Evolutionary conservation across 2,888 invertebrate species (phyloP), one percentile per base, ranked within the genome.

Genomic region (Polydrusus pterygomalis): DNA sequence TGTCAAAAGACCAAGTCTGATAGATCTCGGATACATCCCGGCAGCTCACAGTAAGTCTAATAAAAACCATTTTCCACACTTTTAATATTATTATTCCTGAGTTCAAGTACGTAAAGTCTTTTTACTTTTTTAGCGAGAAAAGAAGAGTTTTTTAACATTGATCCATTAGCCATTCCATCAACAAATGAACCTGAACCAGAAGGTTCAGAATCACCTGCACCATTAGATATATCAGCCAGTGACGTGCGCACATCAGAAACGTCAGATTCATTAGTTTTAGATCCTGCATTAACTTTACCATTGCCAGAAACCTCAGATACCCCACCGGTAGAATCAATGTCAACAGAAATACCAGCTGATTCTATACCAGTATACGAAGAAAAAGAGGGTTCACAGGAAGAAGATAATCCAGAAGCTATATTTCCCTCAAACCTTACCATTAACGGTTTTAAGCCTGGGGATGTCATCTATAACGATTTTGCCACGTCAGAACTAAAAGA

Each of bases 1-100:
- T 30, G 34, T 78, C 67, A 80, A 82, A 43, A 84, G 84, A 2
- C 82, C 86, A 72, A 87, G 87, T 9, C 87, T 89, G 76, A 85
- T 85, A 6, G 88, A 89, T 78, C 80, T 90, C 25, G 89, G 89
- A 58, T 90, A 89, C 78, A 85, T 83, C 0, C 83, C 88, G 38
- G 89, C 88, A 40, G 89, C 88, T 75, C 84, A 87, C 77, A 64
- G 85, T 85, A 80, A 82, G 80, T 80, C 73, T 73, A 13, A 7
- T 43, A 13, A 43, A n/a, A 43, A 43, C n/a, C 1, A n/a, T 11
- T n/a, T 3, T 11, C 11, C 2, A 11, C 11, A 1, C 1, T 40
- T 7, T 11, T 40, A 40, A 9, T 11, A 2, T 40, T 40, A 40
- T 40, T n/a, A n/a, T n/a, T n/a, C n/a, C n/a, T n/a, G n/a, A n/a